Conservation (phyloP, 1,140 invertebrate species). For the Plutomurus gul region DNA sequence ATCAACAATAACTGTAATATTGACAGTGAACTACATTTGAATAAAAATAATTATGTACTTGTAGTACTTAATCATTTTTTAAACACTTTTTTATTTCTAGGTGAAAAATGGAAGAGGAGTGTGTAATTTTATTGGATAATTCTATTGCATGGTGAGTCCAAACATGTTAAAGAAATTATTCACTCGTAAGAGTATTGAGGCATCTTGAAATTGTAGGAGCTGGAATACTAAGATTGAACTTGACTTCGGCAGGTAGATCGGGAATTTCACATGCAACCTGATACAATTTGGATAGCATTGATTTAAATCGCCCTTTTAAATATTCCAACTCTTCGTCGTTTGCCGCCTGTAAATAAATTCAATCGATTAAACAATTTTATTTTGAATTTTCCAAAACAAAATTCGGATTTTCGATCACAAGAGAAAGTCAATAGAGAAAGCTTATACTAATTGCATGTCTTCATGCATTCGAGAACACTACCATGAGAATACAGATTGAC, state of each 20-base stretch:
- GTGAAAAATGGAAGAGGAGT: too few species aligned
- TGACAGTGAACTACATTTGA: too few species aligned
- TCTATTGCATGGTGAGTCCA: too few species aligned
- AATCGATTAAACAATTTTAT: not conserved
- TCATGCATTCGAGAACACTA: not conserved
- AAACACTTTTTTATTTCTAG: too few species aligned
- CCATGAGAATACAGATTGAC: not conserved
- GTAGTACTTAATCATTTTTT: too few species aligned
- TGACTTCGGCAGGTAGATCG: slow-evolving; percentile 30
- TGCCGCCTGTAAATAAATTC: slow-evolving; percentile 21
- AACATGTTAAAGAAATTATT: too few species aligned
- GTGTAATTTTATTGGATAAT: too few species aligned
- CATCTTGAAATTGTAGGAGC: not conserved
- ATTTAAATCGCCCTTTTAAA: slow-evolving; percentile 42
- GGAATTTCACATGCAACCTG: slow-evolving; percentile 46
- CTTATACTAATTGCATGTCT: not conserved
- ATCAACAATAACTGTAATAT: too few species aligned
- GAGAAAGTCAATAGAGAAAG: too few species aligned
- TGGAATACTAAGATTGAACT: not conserved
- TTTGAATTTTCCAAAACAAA: not conserved
- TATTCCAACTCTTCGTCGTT: slow-evolving; percentile 42
- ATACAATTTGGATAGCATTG: slow-evolving; percentile 38
- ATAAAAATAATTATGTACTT: too few species aligned
- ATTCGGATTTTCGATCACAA: not conserved
- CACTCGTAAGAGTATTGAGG: not conserved